A percentile compares a stretch with the other conserved stretches of the same genome.
Conservation (phyloP, 2,888 invertebrate species). For the Gibbula magus region DNA sequence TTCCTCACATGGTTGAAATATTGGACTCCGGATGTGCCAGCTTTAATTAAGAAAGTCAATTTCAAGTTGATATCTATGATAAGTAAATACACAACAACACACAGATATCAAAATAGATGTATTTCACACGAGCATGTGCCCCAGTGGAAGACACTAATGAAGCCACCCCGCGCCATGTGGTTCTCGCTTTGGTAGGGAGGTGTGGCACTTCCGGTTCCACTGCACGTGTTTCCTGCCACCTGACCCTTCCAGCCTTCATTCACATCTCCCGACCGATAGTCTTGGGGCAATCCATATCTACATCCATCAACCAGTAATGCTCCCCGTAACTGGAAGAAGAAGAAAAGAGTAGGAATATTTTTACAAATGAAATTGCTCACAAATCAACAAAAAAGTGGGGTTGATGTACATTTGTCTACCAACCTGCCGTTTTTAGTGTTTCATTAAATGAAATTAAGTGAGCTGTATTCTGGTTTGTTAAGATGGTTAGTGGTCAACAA, state of each 20-base stretch:
- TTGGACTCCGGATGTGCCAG: too few species aligned
- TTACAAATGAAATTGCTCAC: too few species aligned
- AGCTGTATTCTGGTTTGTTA: constrained; percentile 51
- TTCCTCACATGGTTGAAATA: too few species aligned
- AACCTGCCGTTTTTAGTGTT: too few species aligned
- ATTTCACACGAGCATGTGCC: constrained; percentile 57
- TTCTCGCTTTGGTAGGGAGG: constrained; percentile 63
- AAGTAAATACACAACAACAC: too few species aligned
- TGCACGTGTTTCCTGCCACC: constrained; percentile 56
- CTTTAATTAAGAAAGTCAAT: too few species aligned
- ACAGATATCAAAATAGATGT: neutral
- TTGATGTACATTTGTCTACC: too few species aligned
- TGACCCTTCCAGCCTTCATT: constrained; percentile 72
- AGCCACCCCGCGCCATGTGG: constrained; percentile 75
- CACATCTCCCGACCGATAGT: constrained; percentile 68
- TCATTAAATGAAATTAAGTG: constrained; percentile 37
- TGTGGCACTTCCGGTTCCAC: constrained; percentile 57
- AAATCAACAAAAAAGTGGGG: too few species aligned
- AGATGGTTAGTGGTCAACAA: constrained; percentile 70
- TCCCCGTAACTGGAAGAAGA: constrained; percentile 68
- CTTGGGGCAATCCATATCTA: constrained; percentile 75
- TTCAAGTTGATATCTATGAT: too few species aligned
- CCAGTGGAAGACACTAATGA: constrained; percentile 74
- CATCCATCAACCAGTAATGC: constrained; percentile 76
- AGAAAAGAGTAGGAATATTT: too few species aligned